Conservation (phyloP, 2,797 vertebrate genomes). For the Microchirus variegatus region DNA sequence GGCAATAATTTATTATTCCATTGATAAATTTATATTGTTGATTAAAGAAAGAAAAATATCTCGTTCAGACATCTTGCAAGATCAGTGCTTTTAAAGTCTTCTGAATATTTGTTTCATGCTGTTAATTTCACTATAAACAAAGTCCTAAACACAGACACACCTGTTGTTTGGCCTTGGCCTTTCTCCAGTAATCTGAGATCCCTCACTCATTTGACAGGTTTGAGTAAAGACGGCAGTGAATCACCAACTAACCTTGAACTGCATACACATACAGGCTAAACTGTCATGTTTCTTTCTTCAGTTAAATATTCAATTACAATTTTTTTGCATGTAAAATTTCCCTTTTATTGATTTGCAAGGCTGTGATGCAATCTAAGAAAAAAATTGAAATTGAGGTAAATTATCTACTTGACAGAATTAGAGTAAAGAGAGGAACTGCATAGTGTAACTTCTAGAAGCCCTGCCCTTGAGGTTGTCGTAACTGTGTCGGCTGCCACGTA, state of each 20-base stretch:
- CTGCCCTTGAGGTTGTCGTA: not conserved
- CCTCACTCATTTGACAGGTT: slow-evolving; percentile 3
- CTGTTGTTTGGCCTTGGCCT: slow-evolving; percentile 40
- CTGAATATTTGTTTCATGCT: too few species aligned
- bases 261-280: not conserved
- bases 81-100: too few species aligned
- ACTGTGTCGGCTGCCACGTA: slow-evolving; percentile 2
- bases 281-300: not conserved
- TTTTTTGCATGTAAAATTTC: too few species aligned
- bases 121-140: too few species aligned
- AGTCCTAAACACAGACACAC: slow-evolving; percentile 2
- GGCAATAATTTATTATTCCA: too few species aligned
- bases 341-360: not conserved
- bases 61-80: too few species aligned
- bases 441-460: not conserved
- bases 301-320: not conserved
- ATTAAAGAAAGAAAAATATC: too few species aligned
- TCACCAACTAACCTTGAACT: slow-evolving; percentile 19
- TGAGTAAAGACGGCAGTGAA: slow-evolving; percentile 13
- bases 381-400: not conserved
- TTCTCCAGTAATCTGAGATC: slow-evolving; percentile 40
- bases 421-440: not conserved
- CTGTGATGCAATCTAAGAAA: not conserved
- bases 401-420: not conserved
- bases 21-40: too few species aligned